Percentiles rank a stretch among this genome's conserved stretches.
Conservation (phyloP, 2,888 invertebrate species). For the Callyntrura sp. region DNA sequence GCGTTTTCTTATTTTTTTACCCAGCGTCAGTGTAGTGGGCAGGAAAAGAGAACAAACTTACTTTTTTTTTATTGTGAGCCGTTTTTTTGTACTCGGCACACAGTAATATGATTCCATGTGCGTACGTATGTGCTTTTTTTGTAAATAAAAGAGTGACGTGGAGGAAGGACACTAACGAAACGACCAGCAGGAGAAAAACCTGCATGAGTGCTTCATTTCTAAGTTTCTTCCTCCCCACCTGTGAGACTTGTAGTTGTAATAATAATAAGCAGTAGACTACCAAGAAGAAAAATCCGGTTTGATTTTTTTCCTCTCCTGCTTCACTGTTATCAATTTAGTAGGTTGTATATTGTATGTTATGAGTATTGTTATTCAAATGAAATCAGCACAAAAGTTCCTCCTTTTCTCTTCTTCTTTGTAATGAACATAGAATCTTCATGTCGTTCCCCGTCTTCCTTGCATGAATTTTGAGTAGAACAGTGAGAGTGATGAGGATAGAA, state of each 20-base stretch:
- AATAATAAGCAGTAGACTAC: neutral
- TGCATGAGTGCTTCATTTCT: constrained; percentile 52
- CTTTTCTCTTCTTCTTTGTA: neutral
- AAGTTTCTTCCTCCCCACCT: neutral
- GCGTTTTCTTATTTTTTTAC: neutral
- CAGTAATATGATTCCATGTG: too few species aligned
- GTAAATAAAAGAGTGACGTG: too few species aligned
- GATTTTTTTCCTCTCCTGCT: constrained; percentile 6
- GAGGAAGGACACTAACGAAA: constrained; percentile 19
- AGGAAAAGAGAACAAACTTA: neutral
- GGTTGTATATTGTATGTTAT: constrained; percentile 18
- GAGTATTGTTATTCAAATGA: constrained; percentile 66
- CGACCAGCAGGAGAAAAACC: constrained; percentile 20
- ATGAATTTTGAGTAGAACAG: neutral
- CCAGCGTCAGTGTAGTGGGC: neutral
- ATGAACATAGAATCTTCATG: neutral
- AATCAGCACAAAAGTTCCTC: constrained; percentile 30
- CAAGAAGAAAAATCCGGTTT: constrained; percentile 56
- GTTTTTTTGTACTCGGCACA: too few species aligned
- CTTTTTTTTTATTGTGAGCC: neutral
- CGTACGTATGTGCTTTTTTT: too few species aligned
- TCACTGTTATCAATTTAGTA: constrained; percentile 31
- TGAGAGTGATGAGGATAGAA: neutral
- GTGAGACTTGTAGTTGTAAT: neutral
- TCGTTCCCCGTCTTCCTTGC: neutral